A percentile compares a stretch with the other conserved stretches of the same genome.
Conservation (phyloP, 2,797 vertebrate genomes). For the Gadopsis bispinosus region DNA sequence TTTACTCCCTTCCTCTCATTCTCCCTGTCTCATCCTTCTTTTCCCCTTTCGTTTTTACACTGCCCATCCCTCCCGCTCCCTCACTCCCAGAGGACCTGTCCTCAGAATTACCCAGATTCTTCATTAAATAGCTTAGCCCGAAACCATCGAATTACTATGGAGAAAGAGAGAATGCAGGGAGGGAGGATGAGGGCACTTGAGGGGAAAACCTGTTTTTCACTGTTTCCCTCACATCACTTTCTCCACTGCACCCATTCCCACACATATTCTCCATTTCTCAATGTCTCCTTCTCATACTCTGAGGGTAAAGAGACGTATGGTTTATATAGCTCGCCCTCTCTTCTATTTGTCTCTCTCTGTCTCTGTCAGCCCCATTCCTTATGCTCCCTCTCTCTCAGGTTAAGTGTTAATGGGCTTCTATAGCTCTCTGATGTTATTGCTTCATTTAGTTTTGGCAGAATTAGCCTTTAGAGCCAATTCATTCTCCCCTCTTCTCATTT, state of each 20-base stretch:
- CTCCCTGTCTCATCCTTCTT: conserved; percentile 38
- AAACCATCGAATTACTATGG: conserved; percentile 73
- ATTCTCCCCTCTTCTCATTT: conserved; percentile 82
- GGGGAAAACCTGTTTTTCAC: conserved; percentile 54
- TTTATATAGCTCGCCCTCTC: conserved; percentile 20
- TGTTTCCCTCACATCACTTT: conserved; percentile 34
- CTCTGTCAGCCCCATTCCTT: conserved; percentile 34
- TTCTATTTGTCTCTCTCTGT: conserved; percentile 19
- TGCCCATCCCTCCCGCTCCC: conserved; percentile 28
- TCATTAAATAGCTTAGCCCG: conserved; percentile 76
- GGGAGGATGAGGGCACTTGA: conserved; percentile 39
- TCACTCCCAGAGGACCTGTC: conserved; percentile 71
- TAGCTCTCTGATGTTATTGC: conserved; percentile 84
- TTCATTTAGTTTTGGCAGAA: conserved; percentile 88
- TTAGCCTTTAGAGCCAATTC: conserved; percentile 85
- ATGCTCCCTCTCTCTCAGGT: conserved; percentile 62
- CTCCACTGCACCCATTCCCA: conserved; percentile 26
- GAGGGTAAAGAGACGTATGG: conserved; percentile 28
- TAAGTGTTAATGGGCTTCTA: conserved; percentile 84
- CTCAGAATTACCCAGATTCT: conserved; percentile 78
- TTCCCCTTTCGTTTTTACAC: conserved; percentile 42
- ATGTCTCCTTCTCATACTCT: conserved; percentile 15
- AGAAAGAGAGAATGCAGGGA: conserved; percentile 47
- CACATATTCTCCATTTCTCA: conserved; percentile 40
- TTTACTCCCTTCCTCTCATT: conserved; percentile 38